These are phyloP conservation scores for Hycleus phaleratus DNA, from an alignment of 1,140 invertebrate genomes.

Conservation along the genomic window DNA sequence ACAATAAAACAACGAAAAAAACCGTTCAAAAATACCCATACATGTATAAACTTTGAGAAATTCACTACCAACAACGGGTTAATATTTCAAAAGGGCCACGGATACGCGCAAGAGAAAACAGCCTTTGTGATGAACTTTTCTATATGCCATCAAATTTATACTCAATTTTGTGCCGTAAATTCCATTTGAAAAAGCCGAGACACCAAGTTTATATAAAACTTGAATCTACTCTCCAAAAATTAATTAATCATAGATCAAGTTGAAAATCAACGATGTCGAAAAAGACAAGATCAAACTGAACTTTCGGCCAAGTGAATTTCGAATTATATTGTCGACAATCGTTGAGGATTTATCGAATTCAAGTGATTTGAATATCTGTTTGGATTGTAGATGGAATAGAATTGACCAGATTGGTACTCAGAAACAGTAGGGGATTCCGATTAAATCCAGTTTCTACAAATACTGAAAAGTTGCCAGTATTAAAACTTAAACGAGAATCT, in stretches of 20 bases:
- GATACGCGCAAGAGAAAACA: slow-evolving; percentile 11
- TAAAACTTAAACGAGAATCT: too few relatives aligned
- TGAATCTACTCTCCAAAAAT: slow-evolving; percentile 2
- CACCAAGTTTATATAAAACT: slow-evolving; percentile 7
- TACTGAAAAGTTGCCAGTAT: too few relatives aligned
- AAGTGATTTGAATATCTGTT: too few relatives aligned
- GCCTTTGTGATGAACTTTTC: slow-evolving; percentile 1
- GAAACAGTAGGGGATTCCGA: too few relatives aligned
- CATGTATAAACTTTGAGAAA: neutral
- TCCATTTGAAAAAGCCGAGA: slow-evolving; percentile 3
- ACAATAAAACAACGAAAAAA: neutral
- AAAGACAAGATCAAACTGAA: too few relatives aligned
- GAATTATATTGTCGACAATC: too few relatives aligned
- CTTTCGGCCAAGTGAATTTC: too few relatives aligned
- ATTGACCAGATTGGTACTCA: too few relatives aligned
- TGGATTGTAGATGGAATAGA: too few relatives aligned
- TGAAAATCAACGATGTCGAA: too few relatives aligned
- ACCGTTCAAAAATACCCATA: slow-evolving; percentile 1
- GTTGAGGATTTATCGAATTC: too few relatives aligned
- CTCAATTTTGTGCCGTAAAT: slow-evolving; percentile 20
- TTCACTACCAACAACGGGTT: slow-evolving; percentile 13
- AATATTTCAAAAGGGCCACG: slow-evolving; percentile 8
- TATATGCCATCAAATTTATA: slow-evolving; percentile 17
- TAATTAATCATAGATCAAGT: slow-evolving; percentile 7
- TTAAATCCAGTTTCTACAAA: too few relatives aligned